Conservation (phyloP, 2,888 invertebrate genomes). For the Folsomia candida region DNA sequence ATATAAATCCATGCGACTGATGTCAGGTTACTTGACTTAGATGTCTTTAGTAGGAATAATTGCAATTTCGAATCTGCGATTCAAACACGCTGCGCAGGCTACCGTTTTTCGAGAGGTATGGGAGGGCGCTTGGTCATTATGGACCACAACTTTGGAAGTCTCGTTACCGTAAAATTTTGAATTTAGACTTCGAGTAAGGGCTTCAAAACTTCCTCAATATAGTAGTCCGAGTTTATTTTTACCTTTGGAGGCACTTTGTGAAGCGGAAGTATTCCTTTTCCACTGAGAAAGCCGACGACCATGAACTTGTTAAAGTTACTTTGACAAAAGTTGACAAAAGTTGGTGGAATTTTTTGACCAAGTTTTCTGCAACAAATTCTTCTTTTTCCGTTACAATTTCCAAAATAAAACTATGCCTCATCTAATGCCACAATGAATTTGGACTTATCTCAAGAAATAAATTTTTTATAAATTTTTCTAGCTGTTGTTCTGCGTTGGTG, state of each 20-base stretch:
- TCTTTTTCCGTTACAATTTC: not conserved
- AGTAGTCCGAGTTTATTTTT: constrained; percentile 21
- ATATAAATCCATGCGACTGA: constrained; percentile 28
- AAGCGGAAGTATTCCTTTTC: constrained; percentile 22
- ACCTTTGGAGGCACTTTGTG: constrained; percentile 29
- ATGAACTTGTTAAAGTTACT: constrained; percentile 16
- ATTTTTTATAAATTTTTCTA: not conserved
- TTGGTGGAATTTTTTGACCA: not conserved
- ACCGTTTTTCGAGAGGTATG: constrained; percentile 18
- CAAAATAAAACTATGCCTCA: not conserved
- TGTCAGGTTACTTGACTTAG: constrained; percentile 26
- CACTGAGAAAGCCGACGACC: constrained; percentile 28
- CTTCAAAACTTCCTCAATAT: not conserved
- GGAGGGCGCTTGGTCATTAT: constrained; percentile 24
- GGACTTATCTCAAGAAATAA: not conserved
- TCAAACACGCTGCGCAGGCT: constrained; percentile 8
- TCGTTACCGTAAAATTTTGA: constrained; percentile 13
- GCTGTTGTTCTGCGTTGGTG: not conserved
- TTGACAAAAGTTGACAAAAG: not conserved
- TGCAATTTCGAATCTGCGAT: constrained; percentile 13
- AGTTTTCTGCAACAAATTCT: not conserved
- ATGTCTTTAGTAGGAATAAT: constrained; percentile 19
- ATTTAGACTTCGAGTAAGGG: not conserved
- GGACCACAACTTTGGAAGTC: constrained; percentile 17
- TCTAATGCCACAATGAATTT: not conserved